Evolutionary conservation across 2,113 vertebrate genomes (phyloP).

Genomic region (Hyperoodon ampullatus): DNA sequence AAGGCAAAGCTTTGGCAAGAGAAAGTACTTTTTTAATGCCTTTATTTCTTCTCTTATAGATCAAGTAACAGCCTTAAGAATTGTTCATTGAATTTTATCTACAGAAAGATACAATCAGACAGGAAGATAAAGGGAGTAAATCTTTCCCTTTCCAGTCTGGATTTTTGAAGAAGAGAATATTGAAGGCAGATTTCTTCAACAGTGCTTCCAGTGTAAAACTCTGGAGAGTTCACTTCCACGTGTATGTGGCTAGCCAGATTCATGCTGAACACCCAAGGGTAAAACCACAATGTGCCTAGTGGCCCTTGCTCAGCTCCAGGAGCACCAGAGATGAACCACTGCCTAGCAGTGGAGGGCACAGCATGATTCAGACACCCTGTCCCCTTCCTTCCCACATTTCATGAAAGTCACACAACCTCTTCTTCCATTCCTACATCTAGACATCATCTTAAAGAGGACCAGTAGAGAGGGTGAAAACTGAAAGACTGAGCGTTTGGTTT

Average conservation of each 20-base stretch:
- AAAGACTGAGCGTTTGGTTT: background rate
- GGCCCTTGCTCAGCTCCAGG: accelerated
- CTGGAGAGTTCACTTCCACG: background rate
- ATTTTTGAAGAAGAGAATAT: background rate
- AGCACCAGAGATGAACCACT: background rate
- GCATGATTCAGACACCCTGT: accelerated
- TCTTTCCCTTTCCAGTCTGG: background rate
- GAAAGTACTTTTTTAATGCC: background rate
- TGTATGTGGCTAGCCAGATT: background rate
- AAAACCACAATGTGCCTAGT: accelerated
- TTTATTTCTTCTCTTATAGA: background rate
- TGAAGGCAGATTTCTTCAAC: background rate
- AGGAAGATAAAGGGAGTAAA: background rate
- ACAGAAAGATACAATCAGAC: background rate
- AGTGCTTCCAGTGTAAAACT: background rate
- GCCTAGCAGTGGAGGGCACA: background rate
- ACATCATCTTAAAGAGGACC: background rate
- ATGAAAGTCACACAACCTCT: accelerated
- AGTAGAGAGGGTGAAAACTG: background rate
- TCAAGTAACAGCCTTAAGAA: background rate
- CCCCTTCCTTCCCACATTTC: background rate
- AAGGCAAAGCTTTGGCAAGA: background rate
- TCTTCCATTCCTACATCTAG: background rate
- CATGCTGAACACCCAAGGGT: background rate
- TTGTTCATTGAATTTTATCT: background rate